A percentile compares a stretch with the other conserved stretches of the same genome.
Evolutionary conservation across 2,888 invertebrate species (phyloP).

Genomic region (Heteropelma amictum): DNA sequence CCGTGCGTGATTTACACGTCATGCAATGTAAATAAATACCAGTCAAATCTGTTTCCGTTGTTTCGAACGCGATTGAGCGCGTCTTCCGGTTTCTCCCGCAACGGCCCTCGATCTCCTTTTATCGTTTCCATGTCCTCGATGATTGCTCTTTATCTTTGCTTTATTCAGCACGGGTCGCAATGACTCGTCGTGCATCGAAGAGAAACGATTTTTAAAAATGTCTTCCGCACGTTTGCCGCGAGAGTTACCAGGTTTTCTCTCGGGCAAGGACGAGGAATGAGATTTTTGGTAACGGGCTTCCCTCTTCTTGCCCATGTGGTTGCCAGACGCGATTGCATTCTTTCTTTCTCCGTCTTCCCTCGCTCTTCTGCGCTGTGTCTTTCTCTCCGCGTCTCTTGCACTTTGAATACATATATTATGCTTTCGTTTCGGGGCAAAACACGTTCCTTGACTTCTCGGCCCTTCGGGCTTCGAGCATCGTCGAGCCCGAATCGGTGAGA

Average conservation of each 20-base stretch:
- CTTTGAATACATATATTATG: constrained; percentile 12
- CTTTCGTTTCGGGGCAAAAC: constrained; percentile 16
- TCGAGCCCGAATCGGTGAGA: constrained; percentile 61
- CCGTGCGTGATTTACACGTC: background rate
- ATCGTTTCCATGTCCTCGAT: no score
- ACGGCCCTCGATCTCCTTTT: no score
- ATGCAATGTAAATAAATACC: background rate
- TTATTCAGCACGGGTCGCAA: background rate
- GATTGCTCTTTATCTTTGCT: background rate
- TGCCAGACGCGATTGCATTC: constrained; percentile 40
- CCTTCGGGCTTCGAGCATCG: constrained; percentile 36
- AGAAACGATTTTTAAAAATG: no score
- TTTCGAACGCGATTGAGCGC: no score
- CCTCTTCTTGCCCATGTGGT: constrained; percentile 42
- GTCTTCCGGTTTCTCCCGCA: background rate
- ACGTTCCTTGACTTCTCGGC: constrained; percentile 35
- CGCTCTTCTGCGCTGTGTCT: background rate
- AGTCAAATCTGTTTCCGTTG: no score
- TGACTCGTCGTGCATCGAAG: background rate
- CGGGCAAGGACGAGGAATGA: constrained; percentile 5
- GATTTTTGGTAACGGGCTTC: constrained; percentile 16
- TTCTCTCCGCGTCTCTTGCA: constrained; percentile 1
- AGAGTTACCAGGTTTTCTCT: background rate
- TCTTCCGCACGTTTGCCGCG: background rate
- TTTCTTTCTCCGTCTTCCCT: constrained; percentile 3